Conservation (phyloP, 2,113 vertebrate species). For the Calidris pygmaea region DNA sequence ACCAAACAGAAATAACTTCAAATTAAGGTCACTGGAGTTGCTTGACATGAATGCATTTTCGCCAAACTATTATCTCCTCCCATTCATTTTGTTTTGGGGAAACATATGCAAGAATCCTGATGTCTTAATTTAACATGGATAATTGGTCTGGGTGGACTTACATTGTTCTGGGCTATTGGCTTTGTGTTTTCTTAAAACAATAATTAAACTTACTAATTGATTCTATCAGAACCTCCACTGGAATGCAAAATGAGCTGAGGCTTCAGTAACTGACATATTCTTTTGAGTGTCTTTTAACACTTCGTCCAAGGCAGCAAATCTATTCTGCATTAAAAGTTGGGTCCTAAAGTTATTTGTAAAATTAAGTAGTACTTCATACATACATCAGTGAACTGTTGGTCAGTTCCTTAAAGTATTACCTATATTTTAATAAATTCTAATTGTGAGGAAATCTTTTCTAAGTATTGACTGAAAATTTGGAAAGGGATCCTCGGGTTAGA, state of each 20-base stretch:
- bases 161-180: not conserved
- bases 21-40: not conserved
- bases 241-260: constrained; percentile 37
- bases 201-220: constrained; percentile 54
- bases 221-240: constrained; percentile 14
- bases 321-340: not conserved
- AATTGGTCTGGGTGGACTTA: constrained; percentile 38
- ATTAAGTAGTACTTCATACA: not conserved
- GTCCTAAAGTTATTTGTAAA: not conserved
- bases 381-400: not conserved
- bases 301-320: not conserved
- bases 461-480: not conserved
- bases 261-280: constrained; percentile 15
- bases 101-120: constrained; percentile 13
- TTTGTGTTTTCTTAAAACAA: constrained; percentile 64
- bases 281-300: not conserved
- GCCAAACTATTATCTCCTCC: not conserved
- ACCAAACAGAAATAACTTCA: not conserved
- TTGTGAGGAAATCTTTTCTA: not conserved
- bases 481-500: not conserved
- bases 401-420: not conserved
- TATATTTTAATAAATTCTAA: not conserved
- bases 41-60: not conserved
- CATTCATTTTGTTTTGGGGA: not conserved
- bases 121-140: constrained; percentile 39